phyloP scores from a whole-genome alignment of 1,140 invertebrate species.

The Eupristina koningsbergeri region DNA sequence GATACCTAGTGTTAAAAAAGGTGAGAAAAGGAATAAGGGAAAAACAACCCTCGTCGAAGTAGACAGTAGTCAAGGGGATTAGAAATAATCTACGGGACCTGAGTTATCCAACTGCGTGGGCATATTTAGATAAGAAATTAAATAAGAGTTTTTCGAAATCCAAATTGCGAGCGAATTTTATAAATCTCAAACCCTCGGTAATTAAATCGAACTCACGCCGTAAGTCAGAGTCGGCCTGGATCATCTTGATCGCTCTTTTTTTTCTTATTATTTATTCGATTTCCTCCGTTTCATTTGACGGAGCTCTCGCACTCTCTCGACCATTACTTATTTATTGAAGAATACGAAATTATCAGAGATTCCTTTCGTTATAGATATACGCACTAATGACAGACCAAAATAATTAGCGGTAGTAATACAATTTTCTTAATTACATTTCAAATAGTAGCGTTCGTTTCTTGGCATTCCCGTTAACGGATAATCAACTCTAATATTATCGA shows the following conservation, averaged over 20 bases:
- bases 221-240: no score
- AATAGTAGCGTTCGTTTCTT: background rate
- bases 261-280: no score
- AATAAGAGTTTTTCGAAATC: background rate
- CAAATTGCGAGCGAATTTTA: no score
- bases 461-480: background rate
- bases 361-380: background rate
- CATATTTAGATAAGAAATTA: no score
- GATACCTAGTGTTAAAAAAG: background rate
- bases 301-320: no score
- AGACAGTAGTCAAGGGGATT: no score
- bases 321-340: background rate
- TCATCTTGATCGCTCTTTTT: no score
- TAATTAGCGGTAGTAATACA: background rate
- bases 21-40: background rate
- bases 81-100: no score
- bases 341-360: background rate
- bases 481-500: background rate
- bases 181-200: no score
- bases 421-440: background rate
- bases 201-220: no score
- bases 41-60: background rate
- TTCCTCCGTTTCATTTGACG: no score
- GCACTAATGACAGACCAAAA: background rate
- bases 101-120: background rate